These are phyloP conservation scores for Paedocypris micromegethes DNA, from an alignment of 2,797 vertebrate species.

Conservation along the genomic window DNA sequence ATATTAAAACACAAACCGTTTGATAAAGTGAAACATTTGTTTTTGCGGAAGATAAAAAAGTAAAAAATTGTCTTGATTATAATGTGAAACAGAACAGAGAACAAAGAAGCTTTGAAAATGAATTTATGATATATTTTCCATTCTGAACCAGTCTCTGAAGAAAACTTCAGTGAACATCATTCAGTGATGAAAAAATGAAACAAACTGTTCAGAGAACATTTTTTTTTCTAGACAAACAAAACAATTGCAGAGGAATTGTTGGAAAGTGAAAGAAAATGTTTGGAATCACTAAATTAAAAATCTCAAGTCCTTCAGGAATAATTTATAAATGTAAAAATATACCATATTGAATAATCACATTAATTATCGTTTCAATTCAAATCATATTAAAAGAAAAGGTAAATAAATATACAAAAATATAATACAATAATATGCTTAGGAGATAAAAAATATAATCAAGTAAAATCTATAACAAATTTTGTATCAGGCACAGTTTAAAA, in stretches of 20 bases:
- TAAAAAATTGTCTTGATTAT: slow-evolving; percentile 7
- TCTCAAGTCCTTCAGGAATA: slow-evolving; percentile 22
- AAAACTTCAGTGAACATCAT: neutral
- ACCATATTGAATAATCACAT: too few species aligned
- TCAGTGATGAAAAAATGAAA: slow-evolving; percentile 1
- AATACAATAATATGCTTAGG: slow-evolving; percentile 2
- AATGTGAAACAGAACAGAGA: slow-evolving; percentile 1
- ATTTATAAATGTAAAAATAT: slow-evolving; percentile 4
- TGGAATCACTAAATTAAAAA: neutral
- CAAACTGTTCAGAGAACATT: neutral
- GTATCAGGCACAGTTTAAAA: slow-evolving; percentile 16
- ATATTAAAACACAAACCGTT: too few species aligned
- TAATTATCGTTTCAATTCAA: too few species aligned
- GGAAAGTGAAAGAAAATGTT: neutral
- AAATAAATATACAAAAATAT: neutral
- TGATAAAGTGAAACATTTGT: too few species aligned
- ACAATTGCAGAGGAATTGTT: neutral
- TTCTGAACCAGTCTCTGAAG: neutral
- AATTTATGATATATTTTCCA: neutral
- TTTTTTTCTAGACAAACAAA: neutral
- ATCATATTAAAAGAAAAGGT: too few species aligned
- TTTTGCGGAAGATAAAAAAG: neutral
- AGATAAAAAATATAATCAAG: too few species aligned
- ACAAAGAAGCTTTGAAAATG: neutral
- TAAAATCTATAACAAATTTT: neutral